Evolutionary conservation across 2,797 vertebrate species (phyloP).

Genomic region (Antennarius maculatus): DNA sequence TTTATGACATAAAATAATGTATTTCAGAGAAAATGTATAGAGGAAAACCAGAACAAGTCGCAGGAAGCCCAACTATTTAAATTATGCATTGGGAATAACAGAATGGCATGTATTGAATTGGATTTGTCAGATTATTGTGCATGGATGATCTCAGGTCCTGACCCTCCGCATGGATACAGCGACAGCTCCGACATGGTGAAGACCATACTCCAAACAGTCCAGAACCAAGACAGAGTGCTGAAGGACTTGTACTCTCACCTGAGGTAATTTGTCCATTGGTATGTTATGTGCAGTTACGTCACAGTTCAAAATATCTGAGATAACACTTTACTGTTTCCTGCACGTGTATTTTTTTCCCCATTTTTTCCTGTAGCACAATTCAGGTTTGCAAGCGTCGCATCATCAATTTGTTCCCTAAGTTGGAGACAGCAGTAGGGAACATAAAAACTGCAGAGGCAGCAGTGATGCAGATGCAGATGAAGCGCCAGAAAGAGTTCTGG

Average conservation of each 20-base stretch:
- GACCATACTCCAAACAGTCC: slow-evolving; percentile 94
- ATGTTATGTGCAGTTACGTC: background rate
- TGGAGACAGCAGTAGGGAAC: slow-evolving; percentile 90
- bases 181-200: slow-evolving; percentile 98
- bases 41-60: background rate
- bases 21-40: background rate
- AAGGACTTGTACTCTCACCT: slow-evolving; percentile 96
- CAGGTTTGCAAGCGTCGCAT: slow-evolving; percentile 96
- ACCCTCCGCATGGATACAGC: slow-evolving; percentile 91
- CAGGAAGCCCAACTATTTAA: no score
- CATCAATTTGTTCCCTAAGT: slow-evolving; percentile 93
- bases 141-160: slow-evolving; percentile 75
- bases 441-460: slow-evolving; percentile 93
- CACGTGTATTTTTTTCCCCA: background rate
- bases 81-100: background rate
- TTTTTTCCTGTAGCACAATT: slow-evolving; percentile 85
- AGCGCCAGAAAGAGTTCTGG: slow-evolving; percentile 98
- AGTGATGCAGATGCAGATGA: slow-evolving; percentile 97
- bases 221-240: slow-evolving; percentile 95
- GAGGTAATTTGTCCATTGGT: slow-evolving; percentile 80
- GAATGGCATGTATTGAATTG: background rate
- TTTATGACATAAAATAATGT: slow-evolving; percentile 1
- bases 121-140: background rate
- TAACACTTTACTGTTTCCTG: background rate
- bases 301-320: background rate